Conservation (phyloP, 2,888 invertebrate species). For the Agelastica alni region DNA sequence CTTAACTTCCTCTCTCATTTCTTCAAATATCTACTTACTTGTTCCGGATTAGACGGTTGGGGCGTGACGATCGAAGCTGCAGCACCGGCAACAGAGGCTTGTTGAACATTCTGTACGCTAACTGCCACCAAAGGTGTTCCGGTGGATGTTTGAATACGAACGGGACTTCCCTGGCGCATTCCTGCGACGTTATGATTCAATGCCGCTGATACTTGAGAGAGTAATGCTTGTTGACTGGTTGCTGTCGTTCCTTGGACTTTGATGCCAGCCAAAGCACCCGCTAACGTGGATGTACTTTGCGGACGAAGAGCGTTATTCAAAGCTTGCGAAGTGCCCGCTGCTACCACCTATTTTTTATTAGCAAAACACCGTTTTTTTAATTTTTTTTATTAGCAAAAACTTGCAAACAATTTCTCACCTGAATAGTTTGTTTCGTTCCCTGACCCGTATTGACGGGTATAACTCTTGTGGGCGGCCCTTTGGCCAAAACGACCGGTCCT, state of each 20-base stretch:
- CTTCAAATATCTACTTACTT: slow-evolving; percentile 53
- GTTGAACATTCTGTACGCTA: slow-evolving; percentile 57
- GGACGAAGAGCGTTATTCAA: slow-evolving; percentile 60
- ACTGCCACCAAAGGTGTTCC: slow-evolving; percentile 63
- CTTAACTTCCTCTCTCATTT: slow-evolving; percentile 39
- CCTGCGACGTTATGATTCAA: slow-evolving; percentile 57
- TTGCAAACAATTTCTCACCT: too few relatives aligned
- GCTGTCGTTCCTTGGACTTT: slow-evolving; percentile 56
- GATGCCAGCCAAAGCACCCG: slow-evolving; percentile 57
- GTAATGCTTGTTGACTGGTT: slow-evolving; percentile 59
- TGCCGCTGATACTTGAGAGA: slow-evolving; percentile 62
- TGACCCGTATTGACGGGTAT: slow-evolving; percentile 66
- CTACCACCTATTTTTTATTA: slow-evolving; percentile 65
- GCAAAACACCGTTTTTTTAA: too few relatives aligned
- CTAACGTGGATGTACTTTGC: slow-evolving; percentile 54
- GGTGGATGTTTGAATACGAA: slow-evolving; percentile 60
- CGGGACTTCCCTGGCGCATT: slow-evolving; percentile 63
- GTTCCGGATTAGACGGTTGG: slow-evolving; percentile 46
- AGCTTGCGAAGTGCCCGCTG: slow-evolving; percentile 60
- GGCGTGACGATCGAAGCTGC: slow-evolving; percentile 21
- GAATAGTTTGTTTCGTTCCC: slow-evolving; percentile 65
- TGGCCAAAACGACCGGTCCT: slow-evolving; percentile 66
- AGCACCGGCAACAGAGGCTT: slow-evolving; percentile 32
- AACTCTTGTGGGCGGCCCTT: slow-evolving; percentile 64
- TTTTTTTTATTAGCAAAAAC: too few relatives aligned